phyloP scores from a whole-genome alignment of 2,888 invertebrate genomes.

The Rhimphoctona megacephalus region DNA sequence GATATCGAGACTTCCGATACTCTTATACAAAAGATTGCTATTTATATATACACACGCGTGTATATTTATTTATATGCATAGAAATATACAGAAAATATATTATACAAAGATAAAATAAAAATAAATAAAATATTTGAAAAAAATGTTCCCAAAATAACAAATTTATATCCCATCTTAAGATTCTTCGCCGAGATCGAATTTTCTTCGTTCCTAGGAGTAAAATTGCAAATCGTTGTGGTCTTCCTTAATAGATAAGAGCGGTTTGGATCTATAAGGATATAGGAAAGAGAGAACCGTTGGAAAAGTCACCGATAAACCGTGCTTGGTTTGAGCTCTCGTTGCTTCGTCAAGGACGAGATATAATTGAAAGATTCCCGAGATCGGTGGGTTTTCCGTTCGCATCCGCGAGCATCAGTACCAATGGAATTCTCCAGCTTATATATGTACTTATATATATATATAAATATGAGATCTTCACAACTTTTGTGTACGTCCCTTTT shows the following conservation, averaged over 20 bases:
- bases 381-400: slow-evolving; percentile 59
- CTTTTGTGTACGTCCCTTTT: slow-evolving; percentile 35
- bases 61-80: not conserved
- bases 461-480: slow-evolving; percentile 26
- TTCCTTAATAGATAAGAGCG: slow-evolving; percentile 19
- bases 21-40: slow-evolving; percentile 11
- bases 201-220: not conserved
- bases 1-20: slow-evolving; percentile 10
- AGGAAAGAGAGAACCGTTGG: slow-evolving; percentile 15
- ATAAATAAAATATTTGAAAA: not conserved
- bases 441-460: slow-evolving; percentile 5
- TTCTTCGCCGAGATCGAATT: not conserved
- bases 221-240: not conserved
- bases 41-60: not conserved
- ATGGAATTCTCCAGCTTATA: slow-evolving; percentile 40
- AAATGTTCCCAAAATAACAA: not conserved
- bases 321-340: slow-evolving; percentile 48
- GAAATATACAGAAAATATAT: not conserved
- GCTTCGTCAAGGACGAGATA: slow-evolving; percentile 62
- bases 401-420: slow-evolving; percentile 47
- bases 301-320: slow-evolving; percentile 60
- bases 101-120: not conserved
- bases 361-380: slow-evolving; percentile 67
- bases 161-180: not conserved
- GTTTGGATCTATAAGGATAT: not conserved